phyloP scores from a whole-genome alignment of 2,113 vertebrate species.

The Alectura lathami region DNA sequence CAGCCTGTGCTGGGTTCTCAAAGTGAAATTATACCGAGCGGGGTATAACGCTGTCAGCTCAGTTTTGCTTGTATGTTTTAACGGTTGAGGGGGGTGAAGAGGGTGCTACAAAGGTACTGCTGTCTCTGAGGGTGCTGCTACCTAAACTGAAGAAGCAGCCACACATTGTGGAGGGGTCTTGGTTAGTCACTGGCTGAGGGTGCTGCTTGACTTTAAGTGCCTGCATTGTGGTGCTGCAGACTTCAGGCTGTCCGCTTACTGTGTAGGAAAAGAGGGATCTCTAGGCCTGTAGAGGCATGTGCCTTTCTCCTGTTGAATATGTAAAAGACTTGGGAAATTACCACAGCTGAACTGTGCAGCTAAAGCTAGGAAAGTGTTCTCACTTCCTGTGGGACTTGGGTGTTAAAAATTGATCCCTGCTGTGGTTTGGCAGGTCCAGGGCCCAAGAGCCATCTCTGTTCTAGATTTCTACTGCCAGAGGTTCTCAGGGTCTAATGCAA shows the following conservation, averaged over 20 bases:
- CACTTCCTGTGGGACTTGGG: not conserved
- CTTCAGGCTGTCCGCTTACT: not conserved
- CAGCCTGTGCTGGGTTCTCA: rapidly evolving
- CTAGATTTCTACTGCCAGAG: not conserved
- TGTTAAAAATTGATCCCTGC: not conserved
- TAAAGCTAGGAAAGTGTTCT: not conserved
- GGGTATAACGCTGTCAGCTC: not conserved
- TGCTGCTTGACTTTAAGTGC: not conserved
- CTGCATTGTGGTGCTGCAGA: not conserved
- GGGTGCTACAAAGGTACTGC: not conserved
- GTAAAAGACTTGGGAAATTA: not conserved
- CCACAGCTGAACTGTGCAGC: not conserved
- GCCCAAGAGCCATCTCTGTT: not conserved
- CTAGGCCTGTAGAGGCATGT: not conserved
- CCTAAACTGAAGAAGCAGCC: not conserved
- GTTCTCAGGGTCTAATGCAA: not conserved
- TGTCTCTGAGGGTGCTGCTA: not conserved
- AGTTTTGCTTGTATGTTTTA: not conserved
- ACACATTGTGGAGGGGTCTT: not conserved
- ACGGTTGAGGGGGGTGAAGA: not conserved
- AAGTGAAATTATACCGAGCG: not conserved
- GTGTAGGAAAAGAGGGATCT: not conserved
- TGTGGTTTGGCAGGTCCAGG: not conserved
- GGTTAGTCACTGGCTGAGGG: rapidly evolving
- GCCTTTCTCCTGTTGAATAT: not conserved